Percentiles rank a stretch among this genome's conserved stretches.
These are phyloP conservation scores for Lamprotornis superbus DNA, from an alignment of 2,113 vertebrate species.

Conservation along the genomic window DNA sequence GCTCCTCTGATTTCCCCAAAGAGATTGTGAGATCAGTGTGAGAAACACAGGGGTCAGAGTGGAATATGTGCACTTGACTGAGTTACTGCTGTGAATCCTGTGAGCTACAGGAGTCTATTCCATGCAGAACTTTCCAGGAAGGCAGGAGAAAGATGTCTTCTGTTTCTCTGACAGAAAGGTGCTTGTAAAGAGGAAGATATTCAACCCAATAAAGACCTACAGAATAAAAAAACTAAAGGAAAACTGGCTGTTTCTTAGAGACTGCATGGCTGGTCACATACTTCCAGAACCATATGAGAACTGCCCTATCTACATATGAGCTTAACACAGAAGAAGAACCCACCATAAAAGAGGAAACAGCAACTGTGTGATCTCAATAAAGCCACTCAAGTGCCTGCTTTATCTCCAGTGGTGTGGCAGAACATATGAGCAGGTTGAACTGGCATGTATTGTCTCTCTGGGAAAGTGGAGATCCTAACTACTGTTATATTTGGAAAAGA, in stretches of 20 bases:
- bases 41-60: not conserved
- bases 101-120: not conserved
- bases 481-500: not conserved
- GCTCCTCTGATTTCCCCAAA: not conserved
- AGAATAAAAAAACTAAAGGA: not conserved
- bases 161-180: not conserved
- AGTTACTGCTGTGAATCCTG: not conserved
- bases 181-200: not conserved
- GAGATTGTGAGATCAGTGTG: not conserved
- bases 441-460: not conserved
- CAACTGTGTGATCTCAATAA: not conserved
- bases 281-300: not conserved
- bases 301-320: not conserved
- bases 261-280: not conserved
- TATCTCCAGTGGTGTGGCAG: not conserved
- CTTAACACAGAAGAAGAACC: not conserved
- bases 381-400: not conserved
- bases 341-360: not conserved
- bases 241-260: not conserved
- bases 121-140: not conserved
- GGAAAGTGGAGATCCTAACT: not conserved
- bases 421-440: not conserved
- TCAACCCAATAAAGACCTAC: not conserved
- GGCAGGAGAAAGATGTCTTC: not conserved
- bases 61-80: not conserved